A percentile compares a stretch with the other conserved stretches of the same genome.
These are phyloP conservation scores for Chrysolina oricalcia DNA, from an alignment of 2,888 invertebrate species.

Conservation along the genomic window DNA sequence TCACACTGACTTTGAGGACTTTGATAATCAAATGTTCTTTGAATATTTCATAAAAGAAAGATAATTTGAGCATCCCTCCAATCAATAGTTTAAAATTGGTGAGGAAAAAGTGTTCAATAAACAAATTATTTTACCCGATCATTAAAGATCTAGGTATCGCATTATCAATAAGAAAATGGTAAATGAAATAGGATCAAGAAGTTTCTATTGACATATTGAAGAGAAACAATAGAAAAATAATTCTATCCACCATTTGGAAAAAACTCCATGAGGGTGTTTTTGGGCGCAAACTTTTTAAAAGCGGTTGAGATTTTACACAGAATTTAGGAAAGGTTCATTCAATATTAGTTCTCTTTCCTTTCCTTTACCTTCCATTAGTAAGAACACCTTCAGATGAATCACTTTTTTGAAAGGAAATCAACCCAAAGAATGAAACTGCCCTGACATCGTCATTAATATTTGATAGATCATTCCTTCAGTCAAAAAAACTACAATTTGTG, in stretches of 20 bases:
- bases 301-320: not conserved
- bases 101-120: too few species aligned
- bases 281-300: not conserved
- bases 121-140: too few species aligned
- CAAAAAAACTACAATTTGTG: constrained; percentile 21
- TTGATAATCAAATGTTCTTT: too few species aligned
- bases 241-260: not conserved
- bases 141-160: too few species aligned
- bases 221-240: too few species aligned
- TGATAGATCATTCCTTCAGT: not conserved
- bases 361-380: constrained; percentile 15
- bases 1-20: too few species aligned
- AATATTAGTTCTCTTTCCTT: not conserved
- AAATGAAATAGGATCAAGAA: too few species aligned
- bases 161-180: too few species aligned
- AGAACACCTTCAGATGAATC: constrained; percentile 1
- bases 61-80: too few species aligned
- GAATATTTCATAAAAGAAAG: too few species aligned
- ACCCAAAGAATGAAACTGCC: not conserved
- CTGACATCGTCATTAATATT: not conserved
- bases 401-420: not conserved
- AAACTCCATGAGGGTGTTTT: not conserved
- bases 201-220: too few species aligned
- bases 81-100: too few species aligned
- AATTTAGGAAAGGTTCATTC: not conserved